Evolutionary conservation across 2,888 invertebrate species (phyloP).

Genomic region (Zootermopsis nevadensis): DNA sequence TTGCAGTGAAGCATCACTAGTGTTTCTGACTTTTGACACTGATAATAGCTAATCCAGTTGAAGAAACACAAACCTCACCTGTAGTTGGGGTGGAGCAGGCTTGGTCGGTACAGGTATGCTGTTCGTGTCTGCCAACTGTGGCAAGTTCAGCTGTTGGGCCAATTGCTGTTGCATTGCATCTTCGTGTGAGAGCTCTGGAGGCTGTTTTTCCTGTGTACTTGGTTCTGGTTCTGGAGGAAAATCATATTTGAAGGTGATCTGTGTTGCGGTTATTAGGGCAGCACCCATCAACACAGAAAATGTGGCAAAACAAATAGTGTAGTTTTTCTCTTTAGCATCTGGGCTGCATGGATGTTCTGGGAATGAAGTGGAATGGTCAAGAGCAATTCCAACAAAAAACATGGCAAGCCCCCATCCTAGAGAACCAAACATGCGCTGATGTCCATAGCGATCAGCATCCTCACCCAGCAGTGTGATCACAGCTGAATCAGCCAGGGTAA

Average conservation of each 20-base stretch:
- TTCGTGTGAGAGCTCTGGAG: conserved; percentile 70
- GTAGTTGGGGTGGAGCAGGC: conserved; percentile 32
- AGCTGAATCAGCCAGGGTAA: conserved; percentile 93
- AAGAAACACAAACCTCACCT: background rate
- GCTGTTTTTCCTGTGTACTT: conserved; percentile 58
- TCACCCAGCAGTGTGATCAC: conserved; percentile 90
- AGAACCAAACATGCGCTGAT: conserved; percentile 98
- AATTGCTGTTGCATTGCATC: conserved; percentile 86
- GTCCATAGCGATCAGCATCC: conserved; percentile 90
- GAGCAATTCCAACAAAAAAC: conserved; percentile 96
- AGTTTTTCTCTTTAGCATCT: conserved; percentile 93
- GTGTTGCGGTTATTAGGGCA: conserved; percentile 91
- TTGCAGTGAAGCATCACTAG: too few relatives aligned
- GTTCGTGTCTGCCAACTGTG: conserved; percentile 77
- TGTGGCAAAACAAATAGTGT: conserved; percentile 97
- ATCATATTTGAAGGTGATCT: conserved; percentile 72
- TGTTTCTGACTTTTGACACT: too few relatives aligned
- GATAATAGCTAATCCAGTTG: too few relatives aligned
- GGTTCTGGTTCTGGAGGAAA: conserved; percentile 40
- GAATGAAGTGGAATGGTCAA: conserved; percentile 97
- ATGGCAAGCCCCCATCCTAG: conserved; percentile 98
- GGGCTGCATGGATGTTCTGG: conserved; percentile 92
- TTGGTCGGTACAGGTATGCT: conserved; percentile 56
- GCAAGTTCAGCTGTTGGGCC: conserved; percentile 84
- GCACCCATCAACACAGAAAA: conserved; percentile 97